These are phyloP conservation scores for Paraplagusia blochii DNA, from an alignment of 2,113 vertebrate genomes.

Conservation along the genomic window DNA sequence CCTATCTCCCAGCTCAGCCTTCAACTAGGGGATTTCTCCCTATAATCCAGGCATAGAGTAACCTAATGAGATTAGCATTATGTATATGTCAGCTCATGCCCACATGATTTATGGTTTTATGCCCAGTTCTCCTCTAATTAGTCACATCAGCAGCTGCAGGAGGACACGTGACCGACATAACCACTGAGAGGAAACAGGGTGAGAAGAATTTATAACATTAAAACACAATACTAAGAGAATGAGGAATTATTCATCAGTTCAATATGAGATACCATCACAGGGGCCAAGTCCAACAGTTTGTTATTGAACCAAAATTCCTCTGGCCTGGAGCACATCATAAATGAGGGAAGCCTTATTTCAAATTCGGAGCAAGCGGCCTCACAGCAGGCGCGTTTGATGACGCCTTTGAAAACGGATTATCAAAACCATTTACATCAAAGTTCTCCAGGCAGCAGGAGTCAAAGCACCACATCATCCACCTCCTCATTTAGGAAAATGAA, in stretches of 20 bases:
- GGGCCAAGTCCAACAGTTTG: conserved; percentile 34
- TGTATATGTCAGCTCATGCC: conserved; percentile 48
- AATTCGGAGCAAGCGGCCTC: conserved; percentile 54
- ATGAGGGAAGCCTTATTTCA: conserved; percentile 62
- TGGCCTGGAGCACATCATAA: conserved; percentile 50
- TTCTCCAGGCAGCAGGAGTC: conserved; percentile 50
- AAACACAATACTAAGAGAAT: background rate
- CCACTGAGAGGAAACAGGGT: background rate
- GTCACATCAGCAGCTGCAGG: conserved; percentile 40
- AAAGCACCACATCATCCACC: conserved; percentile 27
- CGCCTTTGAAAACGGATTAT: conserved; percentile 69
- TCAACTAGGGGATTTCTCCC: conserved; percentile 58
- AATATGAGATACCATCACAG: conserved; percentile 9
- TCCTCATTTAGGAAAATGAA: conserved; percentile 15
- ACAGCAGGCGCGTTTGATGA: conserved; percentile 49
- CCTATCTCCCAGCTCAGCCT: conserved; percentile 46
- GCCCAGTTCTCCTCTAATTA: conserved; percentile 66
- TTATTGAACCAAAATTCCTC: conserved; percentile 34
- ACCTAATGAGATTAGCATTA: conserved; percentile 65
- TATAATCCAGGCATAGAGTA: conserved; percentile 64
- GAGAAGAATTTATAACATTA: conserved; percentile 11
- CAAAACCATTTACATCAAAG: conserved; percentile 47
- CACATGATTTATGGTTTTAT: conserved; percentile 69
- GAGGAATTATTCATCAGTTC: conserved; percentile 17
- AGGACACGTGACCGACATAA: conserved; percentile 3